A percentile compares a stretch with the other conserved stretches of the same genome.
These are phyloP conservation scores for Salpingus planirostris DNA, from an alignment of 2,888 invertebrate species.

Conservation along the genomic window DNA sequence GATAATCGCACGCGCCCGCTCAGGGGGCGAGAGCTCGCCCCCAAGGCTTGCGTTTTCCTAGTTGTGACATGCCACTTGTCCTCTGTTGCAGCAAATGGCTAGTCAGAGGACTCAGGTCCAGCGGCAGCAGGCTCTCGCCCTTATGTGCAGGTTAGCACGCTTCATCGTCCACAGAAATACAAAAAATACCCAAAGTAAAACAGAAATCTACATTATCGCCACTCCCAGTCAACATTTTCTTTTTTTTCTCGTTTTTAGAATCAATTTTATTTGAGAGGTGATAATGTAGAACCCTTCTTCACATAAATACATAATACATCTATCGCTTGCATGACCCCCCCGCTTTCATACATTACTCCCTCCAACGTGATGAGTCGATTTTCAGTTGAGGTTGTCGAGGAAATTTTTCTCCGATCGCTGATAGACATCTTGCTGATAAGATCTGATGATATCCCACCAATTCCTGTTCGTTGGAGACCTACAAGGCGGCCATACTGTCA, in stretches of 20 bases:
- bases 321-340: conserved; percentile 14
- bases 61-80: conserved; percentile 31
- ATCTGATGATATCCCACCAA: conserved; percentile 55
- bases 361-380: conserved; percentile 13
- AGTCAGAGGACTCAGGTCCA: conserved; percentile 83
- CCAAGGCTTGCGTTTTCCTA: conserved; percentile 24
- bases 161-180: conserved; percentile 16
- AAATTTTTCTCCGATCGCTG: conserved; percentile 35
- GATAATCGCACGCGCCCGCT: conserved; percentile 33
- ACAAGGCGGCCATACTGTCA: too few relatives aligned
- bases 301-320: conserved; percentile 1
- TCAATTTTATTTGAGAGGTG: conserved; percentile 11
- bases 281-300: conserved; percentile 13
- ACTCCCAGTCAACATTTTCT: conserved; percentile 8
- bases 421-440: conserved; percentile 54
- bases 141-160: conserved; percentile 75
- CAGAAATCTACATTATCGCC: conserved; percentile 11
- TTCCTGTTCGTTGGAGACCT: too few relatives aligned
- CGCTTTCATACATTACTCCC: conserved; percentile 1
- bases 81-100: conserved; percentile 68
- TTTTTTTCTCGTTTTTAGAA: conserved; percentile 1
- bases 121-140: conserved; percentile 79
- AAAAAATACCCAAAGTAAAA: too few relatives aligned
- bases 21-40: conserved; percentile 42
- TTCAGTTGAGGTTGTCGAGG: conserved; percentile 36